These are phyloP conservation scores for Cheilosia urbana DNA, from an alignment of 2,888 invertebrate species.

Conservation along the genomic window DNA sequence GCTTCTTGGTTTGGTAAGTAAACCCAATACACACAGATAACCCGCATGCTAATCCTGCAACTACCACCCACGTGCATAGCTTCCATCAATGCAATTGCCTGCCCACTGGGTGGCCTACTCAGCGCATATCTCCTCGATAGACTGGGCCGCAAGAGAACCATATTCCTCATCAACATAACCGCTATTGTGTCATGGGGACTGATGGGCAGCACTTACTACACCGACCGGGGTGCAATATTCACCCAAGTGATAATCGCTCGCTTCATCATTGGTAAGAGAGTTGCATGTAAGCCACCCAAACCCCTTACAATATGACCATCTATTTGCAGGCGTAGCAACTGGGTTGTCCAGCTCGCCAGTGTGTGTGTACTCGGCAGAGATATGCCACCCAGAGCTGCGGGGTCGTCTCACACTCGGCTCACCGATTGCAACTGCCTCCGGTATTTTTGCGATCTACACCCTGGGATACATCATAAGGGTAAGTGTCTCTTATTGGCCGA, in stretches of 20 bases:
- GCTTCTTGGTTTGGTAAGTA: slow-evolving; percentile 79
- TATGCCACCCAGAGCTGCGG: slow-evolving; percentile 85
- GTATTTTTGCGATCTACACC: slow-evolving; percentile 86
- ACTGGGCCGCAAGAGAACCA: slow-evolving; percentile 77
- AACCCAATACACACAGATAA: background rate
- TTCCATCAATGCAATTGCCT: slow-evolving; percentile 78
- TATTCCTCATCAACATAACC: slow-evolving; percentile 77
- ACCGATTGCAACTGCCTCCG: slow-evolving; percentile 86
- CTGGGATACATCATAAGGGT: slow-evolving; percentile 84
- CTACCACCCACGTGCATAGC: slow-evolving; percentile 63
- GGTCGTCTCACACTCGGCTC: slow-evolving; percentile 86
- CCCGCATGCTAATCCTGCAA: background rate
- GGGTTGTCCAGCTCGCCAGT: slow-evolving; percentile 78
- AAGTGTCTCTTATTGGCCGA: slow-evolving; percentile 9
- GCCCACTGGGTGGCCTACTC: slow-evolving; percentile 78
- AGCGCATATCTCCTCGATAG: slow-evolving; percentile 77
- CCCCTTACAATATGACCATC: background rate
- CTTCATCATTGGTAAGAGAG: slow-evolving; percentile 77
- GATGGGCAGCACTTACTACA: slow-evolving; percentile 75
- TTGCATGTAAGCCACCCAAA: background rate
- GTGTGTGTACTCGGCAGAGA: slow-evolving; percentile 78
- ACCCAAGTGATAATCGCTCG: slow-evolving; percentile 77
- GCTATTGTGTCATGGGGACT: slow-evolving; percentile 78
- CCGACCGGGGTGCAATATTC: slow-evolving; percentile 72
- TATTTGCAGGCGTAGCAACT: slow-evolving; percentile 76